A percentile compares a stretch with the other conserved stretches of the same genome.
Evolutionary conservation across 2,888 invertebrate species (phyloP).

Genomic region (Barypeithes pellucidus): DNA sequence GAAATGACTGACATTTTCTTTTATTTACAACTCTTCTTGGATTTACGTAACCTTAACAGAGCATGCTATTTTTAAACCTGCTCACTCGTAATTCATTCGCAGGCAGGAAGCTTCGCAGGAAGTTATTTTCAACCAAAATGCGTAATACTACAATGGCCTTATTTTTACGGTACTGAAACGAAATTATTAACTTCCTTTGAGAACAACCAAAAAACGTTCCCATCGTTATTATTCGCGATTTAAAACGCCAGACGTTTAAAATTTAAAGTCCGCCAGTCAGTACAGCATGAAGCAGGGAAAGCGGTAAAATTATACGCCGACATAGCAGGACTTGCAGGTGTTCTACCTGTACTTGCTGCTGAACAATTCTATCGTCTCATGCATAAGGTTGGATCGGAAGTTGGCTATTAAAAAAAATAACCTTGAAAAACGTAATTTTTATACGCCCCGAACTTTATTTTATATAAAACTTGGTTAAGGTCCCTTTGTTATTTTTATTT

Average conservation of each 20-base stretch:
- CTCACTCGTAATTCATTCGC: too few species aligned
- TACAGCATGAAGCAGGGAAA: background rate
- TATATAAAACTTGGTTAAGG: too few species aligned
- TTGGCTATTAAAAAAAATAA: background rate
- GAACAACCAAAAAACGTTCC: slow-evolving; percentile 24
- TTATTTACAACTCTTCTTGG: too few species aligned
- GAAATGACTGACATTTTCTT: too few species aligned
- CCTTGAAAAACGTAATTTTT: background rate
- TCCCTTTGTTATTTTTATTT: too few species aligned
- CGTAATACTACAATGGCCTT: background rate
- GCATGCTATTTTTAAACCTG: too few species aligned
- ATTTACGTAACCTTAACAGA: too few species aligned
- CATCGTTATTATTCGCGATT: slow-evolving; percentile 24
- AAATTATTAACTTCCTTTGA: slow-evolving; percentile 25
- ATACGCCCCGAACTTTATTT: too few species aligned
- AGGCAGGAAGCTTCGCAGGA: too few species aligned
- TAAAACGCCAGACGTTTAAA: slow-evolving; percentile 35
- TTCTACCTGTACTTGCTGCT: slow-evolving; percentile 1
- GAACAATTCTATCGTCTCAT: background rate
- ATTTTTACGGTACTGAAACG: slow-evolving; percentile 5
- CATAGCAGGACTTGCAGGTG: slow-evolving; percentile 25
- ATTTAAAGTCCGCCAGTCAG: slow-evolving; percentile 27
- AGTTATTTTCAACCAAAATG: background rate
- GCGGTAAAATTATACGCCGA: slow-evolving; percentile 9
- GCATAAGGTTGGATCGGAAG: background rate